Conservation (phyloP, 2,797 vertebrate species). For the Borostomias antarcticus region DNA sequence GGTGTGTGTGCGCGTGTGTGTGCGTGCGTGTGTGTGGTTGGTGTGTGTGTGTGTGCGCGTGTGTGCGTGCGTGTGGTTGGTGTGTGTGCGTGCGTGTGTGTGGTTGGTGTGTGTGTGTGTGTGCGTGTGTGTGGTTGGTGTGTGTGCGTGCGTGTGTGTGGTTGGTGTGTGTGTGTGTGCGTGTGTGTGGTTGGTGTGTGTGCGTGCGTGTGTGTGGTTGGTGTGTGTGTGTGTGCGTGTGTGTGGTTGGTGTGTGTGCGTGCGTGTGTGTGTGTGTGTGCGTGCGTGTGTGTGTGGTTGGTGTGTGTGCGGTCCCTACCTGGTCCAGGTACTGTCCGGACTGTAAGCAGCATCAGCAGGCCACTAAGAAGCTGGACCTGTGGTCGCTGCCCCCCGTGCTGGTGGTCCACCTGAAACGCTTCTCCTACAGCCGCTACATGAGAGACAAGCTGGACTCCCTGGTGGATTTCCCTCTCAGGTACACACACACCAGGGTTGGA, state of each 20-base stretch:
- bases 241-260: too few species aligned
- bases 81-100: too few species aligned
- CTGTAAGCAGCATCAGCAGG: constrained; percentile 98
- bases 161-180: neutral
- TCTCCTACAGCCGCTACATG: constrained; percentile 98
- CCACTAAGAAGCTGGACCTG: constrained; percentile 97
- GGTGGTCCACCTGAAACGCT: constrained; percentile 96
- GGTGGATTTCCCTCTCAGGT: constrained; percentile 95
- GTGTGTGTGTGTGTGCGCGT: too few species aligned
- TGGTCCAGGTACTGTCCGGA: constrained; percentile 94
- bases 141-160: too few species aligned
- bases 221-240: neutral
- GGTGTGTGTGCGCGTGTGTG: too few species aligned
- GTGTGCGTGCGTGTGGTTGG: too few species aligned
- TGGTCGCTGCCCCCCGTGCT: constrained; percentile 96
- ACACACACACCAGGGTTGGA: too few species aligned
- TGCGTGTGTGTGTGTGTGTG: constrained; percentile 10
- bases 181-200: too few species aligned
- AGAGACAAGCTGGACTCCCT: constrained; percentile 97
- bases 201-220: neutral
- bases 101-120: too few species aligned
- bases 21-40: too few species aligned
- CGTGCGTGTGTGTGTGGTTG: neutral
- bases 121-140: too few species aligned
- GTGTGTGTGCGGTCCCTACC: neutral